These are phyloP conservation scores for Baryphthengus martii DNA, from an alignment of 2,113 vertebrate genomes.

Conservation along the genomic window DNA sequence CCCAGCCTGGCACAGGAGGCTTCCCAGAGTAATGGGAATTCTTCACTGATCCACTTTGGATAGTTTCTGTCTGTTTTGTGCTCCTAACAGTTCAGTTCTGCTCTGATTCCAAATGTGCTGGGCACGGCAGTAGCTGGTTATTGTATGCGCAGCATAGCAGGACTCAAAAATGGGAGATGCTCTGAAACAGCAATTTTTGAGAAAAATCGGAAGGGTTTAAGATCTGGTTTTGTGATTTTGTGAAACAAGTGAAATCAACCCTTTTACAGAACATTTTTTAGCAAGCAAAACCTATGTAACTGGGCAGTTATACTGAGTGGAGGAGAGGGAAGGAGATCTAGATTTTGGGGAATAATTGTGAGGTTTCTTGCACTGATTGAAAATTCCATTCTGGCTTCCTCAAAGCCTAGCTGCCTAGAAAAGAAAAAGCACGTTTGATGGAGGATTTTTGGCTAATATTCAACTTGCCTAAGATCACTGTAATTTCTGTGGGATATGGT, in stretches of 20 bases:
- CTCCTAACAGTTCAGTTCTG: not conserved
- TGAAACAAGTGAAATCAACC: not conserved
- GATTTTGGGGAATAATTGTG: not conserved
- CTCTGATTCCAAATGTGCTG: not conserved
- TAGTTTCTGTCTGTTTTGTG: not conserved
- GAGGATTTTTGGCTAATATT: not conserved
- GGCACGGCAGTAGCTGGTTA: not conserved
- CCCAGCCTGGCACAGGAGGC: not conserved
- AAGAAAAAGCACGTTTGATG: not conserved
- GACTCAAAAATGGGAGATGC: not conserved
- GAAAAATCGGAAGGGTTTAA: not conserved
- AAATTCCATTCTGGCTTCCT: not conserved
- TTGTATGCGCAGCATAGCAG: not conserved
- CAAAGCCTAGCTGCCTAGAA: not conserved
- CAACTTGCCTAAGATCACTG: not conserved
- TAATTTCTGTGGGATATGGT: not conserved
- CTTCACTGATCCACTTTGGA: not conserved
- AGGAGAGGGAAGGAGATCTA: not conserved
- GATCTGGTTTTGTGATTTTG: not conserved
- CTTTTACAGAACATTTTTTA: not conserved
- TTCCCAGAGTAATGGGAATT: not conserved
- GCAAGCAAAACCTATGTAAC: not conserved
- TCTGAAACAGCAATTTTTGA: not conserved
- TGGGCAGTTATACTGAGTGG: not conserved
- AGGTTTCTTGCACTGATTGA: not conserved